These are phyloP conservation scores for Emberiza fucata DNA, from an alignment of 2,113 vertebrate genomes.

Conservation along the genomic window DNA sequence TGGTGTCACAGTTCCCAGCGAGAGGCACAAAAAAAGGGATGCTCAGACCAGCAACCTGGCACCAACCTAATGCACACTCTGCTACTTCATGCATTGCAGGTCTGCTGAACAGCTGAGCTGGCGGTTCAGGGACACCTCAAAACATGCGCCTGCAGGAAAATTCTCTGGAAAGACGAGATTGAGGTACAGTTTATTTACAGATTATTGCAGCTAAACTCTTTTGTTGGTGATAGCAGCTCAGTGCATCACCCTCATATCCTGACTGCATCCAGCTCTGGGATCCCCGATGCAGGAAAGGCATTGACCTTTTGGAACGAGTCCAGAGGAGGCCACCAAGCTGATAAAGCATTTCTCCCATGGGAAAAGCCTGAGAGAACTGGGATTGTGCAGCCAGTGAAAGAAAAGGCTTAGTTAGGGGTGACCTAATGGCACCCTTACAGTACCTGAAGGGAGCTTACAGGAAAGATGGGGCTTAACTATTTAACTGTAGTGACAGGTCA, in stretches of 20 bases:
- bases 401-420: background rate
- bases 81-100: background rate
- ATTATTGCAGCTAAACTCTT: background rate
- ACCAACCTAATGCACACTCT: background rate
- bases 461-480: background rate
- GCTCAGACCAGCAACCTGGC: background rate
- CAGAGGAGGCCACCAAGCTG: background rate
- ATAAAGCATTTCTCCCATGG: background rate
- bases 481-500: background rate
- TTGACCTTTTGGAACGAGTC: background rate
- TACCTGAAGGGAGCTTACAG: background rate
- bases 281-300: background rate
- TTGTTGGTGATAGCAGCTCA: accelerated
- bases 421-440: background rate
- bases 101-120: background rate
- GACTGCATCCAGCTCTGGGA: background rate
- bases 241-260: background rate
- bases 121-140: background rate
- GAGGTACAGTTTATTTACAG: background rate
- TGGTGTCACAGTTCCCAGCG: background rate
- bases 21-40: background rate
- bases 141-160: background rate
- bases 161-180: accelerated
- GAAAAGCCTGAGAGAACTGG: background rate
- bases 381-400: background rate